These are phyloP conservation scores for Rhopalosiphum maidis DNA, from an alignment of 1,140 invertebrate species.

Conservation along the genomic window DNA sequence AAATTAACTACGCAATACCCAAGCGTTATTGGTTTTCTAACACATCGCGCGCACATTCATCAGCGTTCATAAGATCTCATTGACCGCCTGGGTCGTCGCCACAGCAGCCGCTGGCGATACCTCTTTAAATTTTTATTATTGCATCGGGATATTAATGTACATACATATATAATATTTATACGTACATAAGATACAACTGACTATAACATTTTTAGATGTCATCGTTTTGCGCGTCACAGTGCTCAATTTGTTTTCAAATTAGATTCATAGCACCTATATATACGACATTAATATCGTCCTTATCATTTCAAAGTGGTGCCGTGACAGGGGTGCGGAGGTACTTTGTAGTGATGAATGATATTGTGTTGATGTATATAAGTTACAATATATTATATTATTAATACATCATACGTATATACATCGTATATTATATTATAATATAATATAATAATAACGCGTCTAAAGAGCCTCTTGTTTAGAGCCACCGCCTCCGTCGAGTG, in stretches of 20 bases:
- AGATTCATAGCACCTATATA: not conserved
- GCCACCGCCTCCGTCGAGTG: slow-evolving; percentile 25
- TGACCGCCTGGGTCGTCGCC: not conserved
- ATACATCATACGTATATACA: not conserved
- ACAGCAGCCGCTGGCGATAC: slow-evolving; percentile 3
- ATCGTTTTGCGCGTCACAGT: slow-evolving; percentile 24
- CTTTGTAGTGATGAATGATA: not conserved
- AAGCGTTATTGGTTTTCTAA: not conserved
- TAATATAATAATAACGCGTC: slow-evolving; percentile 19
- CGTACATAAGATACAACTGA: not conserved
- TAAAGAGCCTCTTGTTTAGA: slow-evolving; percentile 39
- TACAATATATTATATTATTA: not conserved
- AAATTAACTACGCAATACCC: not conserved
- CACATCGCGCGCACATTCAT: not conserved
- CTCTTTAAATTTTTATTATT: slow-evolving; percentile 16
- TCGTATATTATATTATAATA: not conserved
- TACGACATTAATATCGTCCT: not conserved
- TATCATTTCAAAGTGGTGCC: not conserved
- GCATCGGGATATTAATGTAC: not conserved
- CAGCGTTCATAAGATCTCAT: not conserved
- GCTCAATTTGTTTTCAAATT: not conserved
- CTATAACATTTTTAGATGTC: not conserved
- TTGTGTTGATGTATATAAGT: not conserved
- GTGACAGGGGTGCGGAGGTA: not conserved
- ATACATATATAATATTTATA: not conserved